phyloP scores from a whole-genome alignment of 2,888 invertebrate species.

The Pheosia tremula region DNA sequence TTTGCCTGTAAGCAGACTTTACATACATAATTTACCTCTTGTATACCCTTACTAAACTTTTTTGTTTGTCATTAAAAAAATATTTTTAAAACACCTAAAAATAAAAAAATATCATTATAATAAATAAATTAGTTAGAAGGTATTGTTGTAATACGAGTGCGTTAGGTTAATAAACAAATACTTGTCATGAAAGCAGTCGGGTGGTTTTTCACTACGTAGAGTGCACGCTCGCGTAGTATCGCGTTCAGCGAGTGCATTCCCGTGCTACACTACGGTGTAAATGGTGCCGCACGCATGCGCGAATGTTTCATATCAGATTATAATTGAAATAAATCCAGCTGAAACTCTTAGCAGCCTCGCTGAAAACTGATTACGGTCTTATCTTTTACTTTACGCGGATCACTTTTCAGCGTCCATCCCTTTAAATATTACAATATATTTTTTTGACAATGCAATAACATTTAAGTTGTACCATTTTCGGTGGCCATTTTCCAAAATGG shows the following conservation, averaged over 20 bases:
- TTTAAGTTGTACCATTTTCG: constrained; percentile 5
- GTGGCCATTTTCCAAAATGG: constrained; percentile 39
- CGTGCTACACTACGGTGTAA: constrained; percentile 56
- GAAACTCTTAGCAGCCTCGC: constrained; percentile 62
- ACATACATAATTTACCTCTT: no score
- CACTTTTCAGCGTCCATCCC: constrained; percentile 28
- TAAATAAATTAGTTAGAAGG: no score
- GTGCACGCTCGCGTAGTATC: no score
- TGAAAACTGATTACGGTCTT: constrained; percentile 68
- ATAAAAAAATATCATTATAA: no score
- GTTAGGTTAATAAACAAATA: no score
- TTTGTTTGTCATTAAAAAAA: no score
- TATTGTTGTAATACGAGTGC: no score
- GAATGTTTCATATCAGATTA: constrained; percentile 59
- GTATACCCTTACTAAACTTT: no score
- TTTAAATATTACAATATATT: background rate
- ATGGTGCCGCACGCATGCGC: constrained; percentile 69
- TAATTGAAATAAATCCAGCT: constrained; percentile 82
- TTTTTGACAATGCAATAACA: background rate
- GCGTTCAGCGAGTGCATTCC: background rate
- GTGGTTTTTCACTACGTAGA: no score
- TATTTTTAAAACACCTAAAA: no score
- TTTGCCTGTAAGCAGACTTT: no score
- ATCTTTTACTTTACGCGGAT: constrained; percentile 55
- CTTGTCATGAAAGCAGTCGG: no score